A percentile compares a stretch with the other conserved stretches of the same genome.
phyloP scores from a whole-genome alignment of 2,113 vertebrate species.

The Pionites leucogaster region DNA sequence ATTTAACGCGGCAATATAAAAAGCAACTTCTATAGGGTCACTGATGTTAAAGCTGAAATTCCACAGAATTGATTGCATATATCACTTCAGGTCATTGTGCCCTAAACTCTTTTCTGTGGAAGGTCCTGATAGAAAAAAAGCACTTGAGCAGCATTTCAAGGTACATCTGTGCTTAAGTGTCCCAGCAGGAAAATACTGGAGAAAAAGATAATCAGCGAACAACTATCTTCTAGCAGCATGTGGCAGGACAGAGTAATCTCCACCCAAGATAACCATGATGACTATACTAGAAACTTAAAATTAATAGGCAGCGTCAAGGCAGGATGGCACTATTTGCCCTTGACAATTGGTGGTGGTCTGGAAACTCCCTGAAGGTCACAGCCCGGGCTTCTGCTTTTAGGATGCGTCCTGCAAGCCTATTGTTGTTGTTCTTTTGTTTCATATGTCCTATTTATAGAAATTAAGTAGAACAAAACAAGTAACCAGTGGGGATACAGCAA shows the following conservation, averaged over 20 bases:
- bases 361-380: constrained; percentile 22
- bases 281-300: background rate
- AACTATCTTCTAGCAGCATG: background rate
- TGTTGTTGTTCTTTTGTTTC: constrained; percentile 44
- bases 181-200: background rate
- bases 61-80: background rate
- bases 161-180: background rate
- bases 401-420: background rate
- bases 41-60: background rate
- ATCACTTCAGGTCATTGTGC: background rate
- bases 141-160: background rate
- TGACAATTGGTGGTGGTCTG: background rate
- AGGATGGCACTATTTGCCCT: background rate
- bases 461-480: background rate
- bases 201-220: background rate
- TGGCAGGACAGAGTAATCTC: background rate
- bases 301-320: background rate
- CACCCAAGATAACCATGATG: background rate
- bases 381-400: background rate
- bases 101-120: background rate
- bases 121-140: background rate
- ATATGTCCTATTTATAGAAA: constrained; percentile 13
- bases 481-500: background rate
- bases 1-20: background rate
- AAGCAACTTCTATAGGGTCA: background rate